Evolutionary conservation across 2,113 vertebrate genomes (phyloP).

Genomic region (Lepisosteus oculatus): DNA sequence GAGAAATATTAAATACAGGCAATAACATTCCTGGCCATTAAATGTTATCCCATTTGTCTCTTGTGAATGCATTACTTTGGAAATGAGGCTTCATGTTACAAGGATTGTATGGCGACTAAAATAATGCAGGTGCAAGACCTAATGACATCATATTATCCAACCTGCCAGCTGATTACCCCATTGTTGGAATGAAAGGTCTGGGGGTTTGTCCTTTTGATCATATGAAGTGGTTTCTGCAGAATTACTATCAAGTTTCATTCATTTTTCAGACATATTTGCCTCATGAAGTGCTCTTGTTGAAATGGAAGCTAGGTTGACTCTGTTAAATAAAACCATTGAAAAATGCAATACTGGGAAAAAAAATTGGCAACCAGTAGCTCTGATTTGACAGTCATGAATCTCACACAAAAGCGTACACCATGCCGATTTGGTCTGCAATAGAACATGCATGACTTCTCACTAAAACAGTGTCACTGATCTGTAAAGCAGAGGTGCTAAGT

Average conservation of each 20-base stretch:
- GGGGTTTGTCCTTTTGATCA: background rate
- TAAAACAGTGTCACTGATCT: constrained; percentile 23
- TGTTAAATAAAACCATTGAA: background rate
- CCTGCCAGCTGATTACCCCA: background rate
- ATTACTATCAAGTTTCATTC: background rate
- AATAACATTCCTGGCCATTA: too few relatives aligned
- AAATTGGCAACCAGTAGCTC: background rate
- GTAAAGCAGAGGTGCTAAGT: constrained; percentile 20
- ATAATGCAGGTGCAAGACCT: background rate
- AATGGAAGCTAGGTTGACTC: background rate
- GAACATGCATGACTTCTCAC: constrained; percentile 2
- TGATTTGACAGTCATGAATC: background rate
- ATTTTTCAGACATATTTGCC: background rate
- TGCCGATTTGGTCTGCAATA: background rate
- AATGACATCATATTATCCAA: background rate
- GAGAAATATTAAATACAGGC: too few relatives aligned
- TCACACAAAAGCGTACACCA: background rate
- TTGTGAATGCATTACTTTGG: too few relatives aligned
- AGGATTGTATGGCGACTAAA: too few relatives aligned
- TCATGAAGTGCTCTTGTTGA: background rate
- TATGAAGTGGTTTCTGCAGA: background rate
- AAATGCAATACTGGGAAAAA: background rate
- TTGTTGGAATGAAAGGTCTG: background rate
- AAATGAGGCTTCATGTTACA: too few relatives aligned
- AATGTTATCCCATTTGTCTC: too few relatives aligned